Evolutionary conservation across 2,113 vertebrate species (phyloP), one percentile per base, ranked within the genome.

Genomic region (Lates calcarifer): DNA sequence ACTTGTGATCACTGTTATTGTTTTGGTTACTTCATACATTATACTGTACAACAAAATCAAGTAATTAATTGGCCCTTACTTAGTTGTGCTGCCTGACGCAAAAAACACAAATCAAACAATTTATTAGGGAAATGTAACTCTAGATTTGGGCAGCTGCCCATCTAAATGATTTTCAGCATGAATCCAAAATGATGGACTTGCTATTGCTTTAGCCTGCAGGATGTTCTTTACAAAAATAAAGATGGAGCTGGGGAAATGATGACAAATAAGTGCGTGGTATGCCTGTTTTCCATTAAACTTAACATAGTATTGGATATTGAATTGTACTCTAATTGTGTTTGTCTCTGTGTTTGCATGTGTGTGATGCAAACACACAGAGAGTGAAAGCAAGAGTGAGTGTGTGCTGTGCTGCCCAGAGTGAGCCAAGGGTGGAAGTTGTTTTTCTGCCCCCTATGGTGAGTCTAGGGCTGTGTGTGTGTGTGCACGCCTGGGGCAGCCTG

Each of bases 381-480:
- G 71, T 17, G 49, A 56, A 66, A 77, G 81, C 55, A 81, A 63
- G 67, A 72, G 79, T 45, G 73, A 82, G 82, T 84, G 74, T 79
- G 85, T 92, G 84, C 86, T 26, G 89, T 79, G 87, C 87, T 88
- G 88, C 93, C 91, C 91, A 94, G 94, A 92, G 89, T 84, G 94
- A 94, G 90, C 91, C 90, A 90, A 87, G 92, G 92, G 93, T 95
- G 93, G 91, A 94, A 93, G 93, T 95, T 95, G 94, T 94, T 95
- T 95, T 95, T 95, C 91, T 95, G 92, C 94, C 94, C 93, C 95
- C 95, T 93, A 90, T 72, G 80, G 95, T 88, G 89, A 87, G 86
- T 91, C 89, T 91, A 86, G 83, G 79, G 83, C 88, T 92, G 79
- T 83, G 81, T 89, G 76, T 60, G 43, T 53, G 65, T 66, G 66